phyloP scores from a whole-genome alignment of 2,797 vertebrate genomes.

The Spheniscus humboldti region DNA sequence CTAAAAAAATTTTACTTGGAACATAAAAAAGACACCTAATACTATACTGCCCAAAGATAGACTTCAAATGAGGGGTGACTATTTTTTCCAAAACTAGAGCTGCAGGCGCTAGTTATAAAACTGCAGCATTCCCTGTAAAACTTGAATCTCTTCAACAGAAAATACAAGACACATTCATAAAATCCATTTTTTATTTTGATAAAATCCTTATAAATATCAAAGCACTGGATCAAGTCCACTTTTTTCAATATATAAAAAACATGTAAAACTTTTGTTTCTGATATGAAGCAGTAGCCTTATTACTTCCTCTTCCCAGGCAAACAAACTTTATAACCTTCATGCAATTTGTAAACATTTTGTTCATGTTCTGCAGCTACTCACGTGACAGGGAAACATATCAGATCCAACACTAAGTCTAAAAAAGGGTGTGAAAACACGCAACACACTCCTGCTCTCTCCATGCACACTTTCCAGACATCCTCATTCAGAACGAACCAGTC shows the following conservation, averaged over 20 bases:
- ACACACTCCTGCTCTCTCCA: background rate
- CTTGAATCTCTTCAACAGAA: background rate
- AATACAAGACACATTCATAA: conserved; percentile 14
- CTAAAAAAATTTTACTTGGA: background rate
- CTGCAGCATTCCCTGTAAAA: background rate
- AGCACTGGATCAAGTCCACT: background rate
- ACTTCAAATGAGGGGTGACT: background rate
- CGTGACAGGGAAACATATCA: background rate
- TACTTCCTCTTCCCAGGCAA: background rate
- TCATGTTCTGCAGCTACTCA: background rate
- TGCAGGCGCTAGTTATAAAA: background rate
- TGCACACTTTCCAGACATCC: background rate
- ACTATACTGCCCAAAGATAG: background rate
- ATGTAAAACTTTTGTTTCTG: background rate
- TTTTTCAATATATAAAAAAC: conserved; percentile 2
- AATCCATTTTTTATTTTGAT: conserved; percentile 46
- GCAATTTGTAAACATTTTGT: background rate
- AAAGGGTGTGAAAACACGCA: background rate
- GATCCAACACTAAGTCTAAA: background rate
- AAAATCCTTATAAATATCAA: conserved; percentile 44
- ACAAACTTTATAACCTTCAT: background rate
- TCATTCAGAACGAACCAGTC: background rate
- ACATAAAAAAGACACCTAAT: background rate
- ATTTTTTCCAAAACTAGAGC: background rate
- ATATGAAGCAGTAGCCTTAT: background rate